phyloP scores from a whole-genome alignment of 2,797 vertebrate species.

The Chrosomus eos region DNA sequence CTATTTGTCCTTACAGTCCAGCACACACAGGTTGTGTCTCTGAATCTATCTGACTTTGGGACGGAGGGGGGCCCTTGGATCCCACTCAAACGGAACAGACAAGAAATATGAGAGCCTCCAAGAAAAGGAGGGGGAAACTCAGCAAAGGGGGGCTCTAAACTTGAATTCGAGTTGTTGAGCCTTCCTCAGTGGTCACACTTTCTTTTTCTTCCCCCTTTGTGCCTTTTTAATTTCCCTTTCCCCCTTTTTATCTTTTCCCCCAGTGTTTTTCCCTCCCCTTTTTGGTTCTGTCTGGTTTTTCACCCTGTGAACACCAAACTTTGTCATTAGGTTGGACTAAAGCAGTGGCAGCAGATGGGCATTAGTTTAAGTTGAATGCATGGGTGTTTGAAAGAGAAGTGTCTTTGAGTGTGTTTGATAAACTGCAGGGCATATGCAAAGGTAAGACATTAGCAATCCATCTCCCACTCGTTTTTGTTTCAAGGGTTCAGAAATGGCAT shows the following conservation, averaged over 20 bases:
- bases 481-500: not conserved
- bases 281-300: constrained; percentile 63
- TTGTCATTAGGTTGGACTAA: constrained; percentile 67
- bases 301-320: constrained; percentile 78
- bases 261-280: constrained; percentile 32
- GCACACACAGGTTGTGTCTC: constrained; percentile 39
- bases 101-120: constrained; percentile 70
- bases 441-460: constrained; percentile 32
- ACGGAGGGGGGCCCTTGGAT: constrained; percentile 43
- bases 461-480: not conserved
- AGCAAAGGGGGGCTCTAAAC: constrained; percentile 75
- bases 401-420: constrained; percentile 38
- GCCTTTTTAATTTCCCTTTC: constrained; percentile 46
- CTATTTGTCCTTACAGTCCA: constrained; percentile 40
- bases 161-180: constrained; percentile 76
- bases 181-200: constrained; percentile 74
- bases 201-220: constrained; percentile 57
- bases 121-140: constrained; percentile 61
- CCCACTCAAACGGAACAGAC: constrained; percentile 73
- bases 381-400: constrained; percentile 34
- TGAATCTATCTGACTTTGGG: constrained; percentile 41
- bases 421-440: constrained; percentile 24
- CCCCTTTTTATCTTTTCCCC: constrained; percentile 36
- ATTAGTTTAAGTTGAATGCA: constrained; percentile 37
- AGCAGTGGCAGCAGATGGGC: constrained; percentile 44